These are phyloP conservation scores for Bovichtus diacanthus DNA, from an alignment of 2,797 vertebrate genomes.

Conservation along the genomic window DNA sequence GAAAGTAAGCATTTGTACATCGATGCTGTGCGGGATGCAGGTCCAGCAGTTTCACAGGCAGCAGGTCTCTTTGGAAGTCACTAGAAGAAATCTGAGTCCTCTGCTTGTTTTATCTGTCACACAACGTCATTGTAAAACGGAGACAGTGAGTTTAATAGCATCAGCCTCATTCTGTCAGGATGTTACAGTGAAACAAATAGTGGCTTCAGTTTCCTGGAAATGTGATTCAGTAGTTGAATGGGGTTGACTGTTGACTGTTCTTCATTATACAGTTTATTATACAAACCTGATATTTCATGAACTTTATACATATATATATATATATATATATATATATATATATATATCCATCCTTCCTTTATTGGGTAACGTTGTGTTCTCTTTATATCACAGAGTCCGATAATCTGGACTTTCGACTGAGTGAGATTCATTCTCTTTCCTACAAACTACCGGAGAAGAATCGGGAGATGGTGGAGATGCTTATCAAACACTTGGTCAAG, in stretches of 20 bases:
- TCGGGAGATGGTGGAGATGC: conserved; percentile 93
- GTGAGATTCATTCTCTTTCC: conserved; percentile 93
- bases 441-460: conserved; percentile 97
- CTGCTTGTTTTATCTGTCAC: conserved; percentile 50
- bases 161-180: conserved; percentile 64
- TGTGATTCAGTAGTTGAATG: conserved; percentile 25
- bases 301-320: background rate
- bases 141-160: conserved; percentile 53
- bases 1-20: background rate
- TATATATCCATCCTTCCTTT: background rate
- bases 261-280: background rate
- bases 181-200: conserved; percentile 34
- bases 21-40: conserved; percentile 10
- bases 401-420: conserved; percentile 92
- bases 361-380: conserved; percentile 26
- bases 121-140: conserved; percentile 54
- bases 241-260: too few species aligned
- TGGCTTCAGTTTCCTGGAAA: conserved; percentile 47
- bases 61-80: conserved; percentile 12
- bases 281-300: background rate
- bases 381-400: conserved; percentile 89
- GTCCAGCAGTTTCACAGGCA: conserved; percentile 26
- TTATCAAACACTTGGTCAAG: conserved; percentile 94
- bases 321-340: too few species aligned
- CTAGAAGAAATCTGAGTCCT: conserved; percentile 49